Conservation (phyloP, 2,888 invertebrate species). For the Meandrusa payeni region DNA sequence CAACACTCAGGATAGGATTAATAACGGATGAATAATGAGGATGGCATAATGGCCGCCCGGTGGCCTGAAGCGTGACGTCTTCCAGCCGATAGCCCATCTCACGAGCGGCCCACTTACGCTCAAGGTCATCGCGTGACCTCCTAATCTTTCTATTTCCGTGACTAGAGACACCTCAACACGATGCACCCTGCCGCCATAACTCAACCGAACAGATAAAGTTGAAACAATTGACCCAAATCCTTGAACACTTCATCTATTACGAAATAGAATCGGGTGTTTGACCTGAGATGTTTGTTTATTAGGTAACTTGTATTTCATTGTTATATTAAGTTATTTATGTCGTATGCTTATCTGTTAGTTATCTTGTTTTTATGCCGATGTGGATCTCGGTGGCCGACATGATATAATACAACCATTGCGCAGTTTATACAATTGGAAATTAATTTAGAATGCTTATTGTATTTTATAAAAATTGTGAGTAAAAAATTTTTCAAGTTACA, state of each 20-base stretch:
- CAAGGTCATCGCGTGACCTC: constrained; percentile 77
- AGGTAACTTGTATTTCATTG: neutral
- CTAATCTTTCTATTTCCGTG: constrained; percentile 54
- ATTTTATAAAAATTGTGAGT: no score
- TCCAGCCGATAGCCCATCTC: constrained; percentile 71
- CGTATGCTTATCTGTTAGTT: no score
- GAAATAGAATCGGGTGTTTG: neutral
- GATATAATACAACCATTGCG: no score
- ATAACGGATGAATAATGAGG: constrained; percentile 2
- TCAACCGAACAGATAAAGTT: constrained; percentile 17
- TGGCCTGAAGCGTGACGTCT: constrained; percentile 73
- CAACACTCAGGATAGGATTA: constrained; percentile 5
- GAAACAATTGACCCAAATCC: constrained; percentile 8
- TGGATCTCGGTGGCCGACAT: no score
- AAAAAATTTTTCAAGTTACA: no score
- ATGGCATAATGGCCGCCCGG: constrained; percentile 36
- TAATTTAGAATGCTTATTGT: no score
- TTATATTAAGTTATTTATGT: no score
- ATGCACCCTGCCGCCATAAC: constrained; percentile 12
- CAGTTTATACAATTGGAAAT: no score
- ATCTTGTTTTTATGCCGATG: no score
- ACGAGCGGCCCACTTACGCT: constrained; percentile 76
- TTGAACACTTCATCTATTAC: constrained; percentile 6
- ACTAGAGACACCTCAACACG: constrained; percentile 25
- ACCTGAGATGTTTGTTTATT: neutral